These are phyloP conservation scores for Mya arenaria DNA, from an alignment of 1,140 invertebrate genomes.

Conservation along the genomic window DNA sequence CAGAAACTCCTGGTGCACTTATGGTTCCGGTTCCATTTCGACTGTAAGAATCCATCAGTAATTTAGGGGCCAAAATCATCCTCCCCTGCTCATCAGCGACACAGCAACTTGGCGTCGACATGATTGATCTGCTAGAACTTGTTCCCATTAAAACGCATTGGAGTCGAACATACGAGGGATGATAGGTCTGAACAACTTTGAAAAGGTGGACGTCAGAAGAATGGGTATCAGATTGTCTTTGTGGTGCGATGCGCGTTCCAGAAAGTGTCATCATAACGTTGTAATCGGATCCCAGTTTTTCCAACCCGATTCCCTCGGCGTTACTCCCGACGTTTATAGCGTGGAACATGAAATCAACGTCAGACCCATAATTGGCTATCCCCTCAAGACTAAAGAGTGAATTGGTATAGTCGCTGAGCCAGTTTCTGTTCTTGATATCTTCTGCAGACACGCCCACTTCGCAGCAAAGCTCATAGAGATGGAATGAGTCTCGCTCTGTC, in stretches of 20 bases:
- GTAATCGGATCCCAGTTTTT: constrained; percentile 41
- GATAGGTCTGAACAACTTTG: constrained; percentile 50
- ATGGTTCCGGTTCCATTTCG: constrained; percentile 32
- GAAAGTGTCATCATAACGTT: constrained; percentile 53
- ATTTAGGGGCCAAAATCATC: constrained; percentile 52
- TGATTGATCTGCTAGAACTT: constrained; percentile 39
- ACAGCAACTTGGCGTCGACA: constrained; percentile 45
- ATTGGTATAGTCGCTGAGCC: constrained; percentile 50
- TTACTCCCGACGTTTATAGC: constrained; percentile 38
- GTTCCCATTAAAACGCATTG: constrained; percentile 50
- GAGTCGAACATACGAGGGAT: constrained; percentile 47
- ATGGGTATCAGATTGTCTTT: constrained; percentile 18
- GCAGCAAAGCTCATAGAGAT: constrained; percentile 47
- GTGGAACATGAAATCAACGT: constrained; percentile 50
- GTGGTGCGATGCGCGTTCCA: constrained; percentile 42
- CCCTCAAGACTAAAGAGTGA: constrained; percentile 46
- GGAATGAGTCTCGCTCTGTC: constrained; percentile 41
- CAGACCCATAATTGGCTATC: constrained; percentile 50
- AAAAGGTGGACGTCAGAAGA: constrained; percentile 27
- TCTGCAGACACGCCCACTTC: constrained; percentile 34
- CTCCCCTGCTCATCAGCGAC: constrained; percentile 46
- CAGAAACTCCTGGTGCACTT: constrained; percentile 37
- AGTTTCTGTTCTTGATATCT: constrained; percentile 36
- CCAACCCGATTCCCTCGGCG: constrained; percentile 38
- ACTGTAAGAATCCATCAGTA: constrained; percentile 46